Base-by-base conservation (phyloP, 2,888 invertebrate species). In the Patella caerulea region DNA sequence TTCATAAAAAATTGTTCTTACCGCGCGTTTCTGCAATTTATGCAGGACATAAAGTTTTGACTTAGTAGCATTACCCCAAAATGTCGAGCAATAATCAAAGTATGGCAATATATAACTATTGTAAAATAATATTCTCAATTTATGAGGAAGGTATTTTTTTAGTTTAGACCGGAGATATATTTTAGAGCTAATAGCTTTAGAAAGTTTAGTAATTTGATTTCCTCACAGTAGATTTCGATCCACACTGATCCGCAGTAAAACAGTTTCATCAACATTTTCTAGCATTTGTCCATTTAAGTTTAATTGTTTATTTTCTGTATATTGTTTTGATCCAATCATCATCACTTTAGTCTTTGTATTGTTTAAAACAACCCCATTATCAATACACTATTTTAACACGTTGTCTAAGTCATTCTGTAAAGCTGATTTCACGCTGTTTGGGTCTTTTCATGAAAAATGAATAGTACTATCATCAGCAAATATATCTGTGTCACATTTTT, bases 371-470 rank as follows among this genome's bases (percentile, higher is more conserved):
- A 65, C 19, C n/a, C 65, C 65, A 65, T 65, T 65, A n/a, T 65
- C n/a, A 24, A 19, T 19, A 19, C 65, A 65, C 65, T 19, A 65
- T 65, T 65, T n/a, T n/a, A 19, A 19, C 9, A 65, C 24, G 24
- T 19, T 65, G 65, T 65, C n/a, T 65, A 65, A 65, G 24, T 65
- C 65, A 11, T 65, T 24, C n/a, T 59, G 59, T n/a, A 65, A 65
- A 19, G 24, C 7, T 65, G 7, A 19, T 65, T 65, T n/a, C n/a
- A 65, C 24, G 24, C 65, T 65, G 65, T 65, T 12, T 19, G 7
- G 65, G 24, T n/a, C 24, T 65, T 19, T 65, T 19, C 65, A 3
- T 9, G 11, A 65, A 65, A 65, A 24, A 65, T n/a, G 65, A 19
- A 65, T 55, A 55, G 55, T 12, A 15, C 14, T 55, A 17, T 55